Percentiles rank a stretch among this genome's conserved stretches.
Conservation (phyloP, 2,888 invertebrate genomes). For the Dione vanillae region DNA sequence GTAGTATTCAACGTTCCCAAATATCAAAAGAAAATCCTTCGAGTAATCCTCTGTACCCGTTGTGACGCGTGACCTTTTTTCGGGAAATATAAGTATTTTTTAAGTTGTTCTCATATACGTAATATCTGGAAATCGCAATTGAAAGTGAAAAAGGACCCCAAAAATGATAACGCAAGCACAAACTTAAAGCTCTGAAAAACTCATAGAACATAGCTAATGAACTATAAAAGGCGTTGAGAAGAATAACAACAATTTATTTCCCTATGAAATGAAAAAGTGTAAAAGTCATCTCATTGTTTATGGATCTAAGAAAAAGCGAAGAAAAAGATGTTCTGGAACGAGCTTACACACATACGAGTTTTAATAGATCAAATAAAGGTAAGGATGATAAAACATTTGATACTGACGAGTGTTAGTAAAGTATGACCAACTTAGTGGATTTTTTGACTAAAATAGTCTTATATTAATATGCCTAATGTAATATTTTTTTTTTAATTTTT, state of each 20-base stretch:
- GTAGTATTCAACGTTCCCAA: too few relatives aligned
- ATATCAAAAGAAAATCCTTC: too few relatives aligned
- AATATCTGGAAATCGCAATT: too few relatives aligned
- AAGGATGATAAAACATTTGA: neutral
- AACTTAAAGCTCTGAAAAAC: neutral
- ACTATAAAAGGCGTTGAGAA: neutral
- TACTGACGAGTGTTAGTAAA: neutral
- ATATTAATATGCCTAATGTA: too few relatives aligned
- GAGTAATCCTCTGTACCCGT: too few relatives aligned
- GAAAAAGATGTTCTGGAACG: neutral
- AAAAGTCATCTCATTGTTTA: neutral
- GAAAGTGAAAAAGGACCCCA: too few relatives aligned
- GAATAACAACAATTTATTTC: neutral
- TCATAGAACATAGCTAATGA: constrained; percentile 13
- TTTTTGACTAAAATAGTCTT: too few relatives aligned
- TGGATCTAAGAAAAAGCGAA: neutral
- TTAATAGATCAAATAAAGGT: constrained; percentile 3
- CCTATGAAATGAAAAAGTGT: neutral
- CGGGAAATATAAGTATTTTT: too few relatives aligned
- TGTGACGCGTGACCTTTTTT: too few relatives aligned
- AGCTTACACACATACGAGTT: neutral
- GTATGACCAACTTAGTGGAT: neutral
- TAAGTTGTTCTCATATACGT: too few relatives aligned
- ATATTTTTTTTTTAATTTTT: too few relatives aligned
- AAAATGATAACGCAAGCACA: too few relatives aligned